phyloP scores from a whole-genome alignment of 1,140 invertebrate genomes.

The Musca domestica region DNA sequence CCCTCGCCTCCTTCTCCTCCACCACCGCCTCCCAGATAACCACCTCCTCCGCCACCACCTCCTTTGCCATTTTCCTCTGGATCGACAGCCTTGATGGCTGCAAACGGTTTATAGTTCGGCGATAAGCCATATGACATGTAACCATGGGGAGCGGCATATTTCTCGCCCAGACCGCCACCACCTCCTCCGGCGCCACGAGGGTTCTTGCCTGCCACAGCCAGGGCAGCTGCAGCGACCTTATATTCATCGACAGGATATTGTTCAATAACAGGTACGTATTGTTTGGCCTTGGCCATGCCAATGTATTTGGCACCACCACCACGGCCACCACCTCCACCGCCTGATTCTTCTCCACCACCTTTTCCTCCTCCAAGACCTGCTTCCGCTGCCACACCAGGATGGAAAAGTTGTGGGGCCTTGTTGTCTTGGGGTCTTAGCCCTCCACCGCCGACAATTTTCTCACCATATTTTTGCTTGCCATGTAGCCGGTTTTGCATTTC shows the following conservation, averaged over 20 bases:
- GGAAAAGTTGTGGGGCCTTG: constrained; percentile 46
- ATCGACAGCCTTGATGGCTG: not conserved
- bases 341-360: not conserved
- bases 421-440: constrained; percentile 38
- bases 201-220: constrained; percentile 23
- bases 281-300: constrained; percentile 34
- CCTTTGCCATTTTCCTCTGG: too few species aligned
- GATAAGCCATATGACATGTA: constrained; percentile 44
- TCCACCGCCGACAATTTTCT: not conserved
- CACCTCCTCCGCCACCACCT: not conserved
- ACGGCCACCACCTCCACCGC: not conserved
- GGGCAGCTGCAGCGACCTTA: constrained; percentile 24
- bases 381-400: constrained; percentile 20
- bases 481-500: constrained; percentile 49
- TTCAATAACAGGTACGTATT: constrained; percentile 49
- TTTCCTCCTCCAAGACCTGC: not conserved
- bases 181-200: constrained; percentile 16
- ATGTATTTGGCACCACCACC: constrained; percentile 28
- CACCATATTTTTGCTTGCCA: constrained; percentile 35
- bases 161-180: constrained; percentile 19
- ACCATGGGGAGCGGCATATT: constrained; percentile 32
- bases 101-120: constrained; percentile 41
- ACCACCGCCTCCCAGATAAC: not conserved
- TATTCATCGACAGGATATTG: constrained; percentile 33
- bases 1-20: not conserved